Conservation (phyloP, 1,140 invertebrate genomes). For the Hycleus cichorii region DNA sequence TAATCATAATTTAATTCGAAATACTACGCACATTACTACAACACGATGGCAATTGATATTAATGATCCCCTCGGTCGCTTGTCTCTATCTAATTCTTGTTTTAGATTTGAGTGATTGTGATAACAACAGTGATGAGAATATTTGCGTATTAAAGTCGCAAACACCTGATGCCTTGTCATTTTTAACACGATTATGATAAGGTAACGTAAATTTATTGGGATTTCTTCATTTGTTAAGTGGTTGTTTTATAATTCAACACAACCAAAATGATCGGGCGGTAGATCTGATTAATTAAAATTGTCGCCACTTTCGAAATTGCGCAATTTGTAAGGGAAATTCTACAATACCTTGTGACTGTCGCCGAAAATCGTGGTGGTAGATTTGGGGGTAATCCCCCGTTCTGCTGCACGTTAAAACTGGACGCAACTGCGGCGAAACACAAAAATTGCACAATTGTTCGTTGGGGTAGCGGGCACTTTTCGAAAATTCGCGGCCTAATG, state of each 20-base stretch:
- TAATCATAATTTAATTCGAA: slow-evolving; percentile 26
- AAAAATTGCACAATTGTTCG: too few relatives aligned
- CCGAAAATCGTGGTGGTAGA: slow-evolving; percentile 40
- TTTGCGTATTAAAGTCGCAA: not conserved
- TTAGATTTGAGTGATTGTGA: not conserved
- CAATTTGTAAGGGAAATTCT: not conserved
- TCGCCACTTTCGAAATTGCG: too few relatives aligned
- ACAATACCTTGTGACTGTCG: slow-evolving; percentile 37
- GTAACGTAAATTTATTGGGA: slow-evolving; percentile 16
- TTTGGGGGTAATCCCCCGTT: slow-evolving; percentile 28
- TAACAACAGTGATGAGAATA: not conserved
- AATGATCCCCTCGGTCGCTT: slow-evolving; percentile 12
- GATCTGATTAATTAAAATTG: not conserved
- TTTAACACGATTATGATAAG: slow-evolving; percentile 3
- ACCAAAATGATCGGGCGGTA: not conserved
- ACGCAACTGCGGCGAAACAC: not conserved
- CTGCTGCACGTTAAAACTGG: not conserved
- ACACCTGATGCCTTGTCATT: slow-evolving; percentile 14
- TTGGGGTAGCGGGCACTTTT: too few relatives aligned
- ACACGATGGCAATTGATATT: slow-evolving; percentile 28
- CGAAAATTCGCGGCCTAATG: too few relatives aligned
- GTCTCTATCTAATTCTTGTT: not conserved
- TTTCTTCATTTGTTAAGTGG: slow-evolving; percentile 15
- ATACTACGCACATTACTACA: slow-evolving; percentile 19
- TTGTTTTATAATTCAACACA: not conserved